Base-by-base conservation (phyloP, 2,888 invertebrate species). In the Meliscaeva auricollis region DNA sequence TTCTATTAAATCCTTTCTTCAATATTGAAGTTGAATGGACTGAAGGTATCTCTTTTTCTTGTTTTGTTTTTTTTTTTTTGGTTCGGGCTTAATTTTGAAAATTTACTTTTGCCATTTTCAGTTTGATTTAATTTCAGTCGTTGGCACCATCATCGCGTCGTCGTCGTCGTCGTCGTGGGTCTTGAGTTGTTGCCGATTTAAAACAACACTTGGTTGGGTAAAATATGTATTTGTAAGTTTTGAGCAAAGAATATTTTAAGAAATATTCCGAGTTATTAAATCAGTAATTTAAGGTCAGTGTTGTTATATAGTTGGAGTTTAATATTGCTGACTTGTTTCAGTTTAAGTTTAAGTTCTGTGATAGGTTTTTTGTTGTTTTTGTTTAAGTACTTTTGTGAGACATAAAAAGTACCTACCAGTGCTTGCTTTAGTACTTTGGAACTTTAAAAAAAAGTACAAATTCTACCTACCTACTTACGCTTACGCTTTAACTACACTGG, bases 211-310 rank as follows among this genome's bases (percentile, higher is more conserved):
- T 17, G 54, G 66, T 66, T 17, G 54, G 66, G 48, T 13, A 30
- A 60, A 73, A 72, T 46, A 62, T 54, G 22, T 78, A 62, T 75
- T 66, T 75, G 32, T 38, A 7, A 62, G 8, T 30, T 38, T 70
- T 50, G 3, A 20, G 46, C 9, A 35, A 35, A n/a, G 48, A 46
- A 60, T 58, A 60, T 44, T 54, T 44, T 48, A 26, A 50, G 30
- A 54, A 68, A 54, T 38, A 72, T 70, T 76, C 69, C 35, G 73
- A 78, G 35, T 81, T 81, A 85, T 85, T 85, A 85, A 77, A 77
- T 81, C 73, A 77, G 85, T 77, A 3, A 35, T 8, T 58, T 56
- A 11, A 20, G 8, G 13, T 1, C 56, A 56, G 56, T 5, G 56
- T 35, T 56, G 56, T 56, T 35, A 56, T 56, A 54, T n/a, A 0